phyloP scores from a whole-genome alignment of 1,140 invertebrate genomes.

The Drosophila paulistorum region DNA sequence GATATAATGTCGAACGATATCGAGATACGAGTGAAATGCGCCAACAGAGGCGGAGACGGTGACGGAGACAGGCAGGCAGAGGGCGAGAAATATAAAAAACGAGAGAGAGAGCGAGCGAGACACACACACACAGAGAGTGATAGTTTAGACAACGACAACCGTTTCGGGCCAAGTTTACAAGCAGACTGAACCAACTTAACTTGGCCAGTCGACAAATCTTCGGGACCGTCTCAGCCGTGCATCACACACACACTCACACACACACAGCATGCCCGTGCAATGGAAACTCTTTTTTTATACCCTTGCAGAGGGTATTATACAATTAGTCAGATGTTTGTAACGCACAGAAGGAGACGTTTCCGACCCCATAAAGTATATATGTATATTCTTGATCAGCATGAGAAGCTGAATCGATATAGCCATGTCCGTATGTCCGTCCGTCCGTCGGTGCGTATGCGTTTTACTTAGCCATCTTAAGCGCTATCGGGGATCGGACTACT shows the following conservation, averaged over 20 bases:
- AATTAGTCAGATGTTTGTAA: no score
- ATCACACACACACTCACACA: neutral
- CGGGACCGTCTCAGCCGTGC: slow-evolving; percentile 1
- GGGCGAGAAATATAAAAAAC: no score
- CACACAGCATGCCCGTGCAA: neutral
- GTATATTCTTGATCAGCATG: no score
- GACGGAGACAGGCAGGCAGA: neutral
- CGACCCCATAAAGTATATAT: no score
- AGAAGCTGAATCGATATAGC: no score
- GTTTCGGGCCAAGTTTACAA: slow-evolving; percentile 59
- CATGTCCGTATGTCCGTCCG: no score
- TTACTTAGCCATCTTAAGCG: no score
- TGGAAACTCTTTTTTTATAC: no score
- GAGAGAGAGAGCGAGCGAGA: slow-evolving; percentile 22
- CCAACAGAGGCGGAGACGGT: neutral
- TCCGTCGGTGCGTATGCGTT: no score
- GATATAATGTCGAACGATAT: slow-evolving; percentile 6
- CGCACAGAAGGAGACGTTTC: no score
- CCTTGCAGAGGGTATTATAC: no score
- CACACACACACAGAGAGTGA: slow-evolving; percentile 3
- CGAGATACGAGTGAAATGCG: slow-evolving; percentile 6
- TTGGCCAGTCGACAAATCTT: slow-evolving; percentile 32
- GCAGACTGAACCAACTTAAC: slow-evolving; percentile 49
- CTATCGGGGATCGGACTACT: no score
- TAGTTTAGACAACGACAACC: slow-evolving; percentile 35